These are phyloP conservation scores for Synchiropus splendidus DNA, from an alignment of 2,113 vertebrate species.

Conservation along the genomic window DNA sequence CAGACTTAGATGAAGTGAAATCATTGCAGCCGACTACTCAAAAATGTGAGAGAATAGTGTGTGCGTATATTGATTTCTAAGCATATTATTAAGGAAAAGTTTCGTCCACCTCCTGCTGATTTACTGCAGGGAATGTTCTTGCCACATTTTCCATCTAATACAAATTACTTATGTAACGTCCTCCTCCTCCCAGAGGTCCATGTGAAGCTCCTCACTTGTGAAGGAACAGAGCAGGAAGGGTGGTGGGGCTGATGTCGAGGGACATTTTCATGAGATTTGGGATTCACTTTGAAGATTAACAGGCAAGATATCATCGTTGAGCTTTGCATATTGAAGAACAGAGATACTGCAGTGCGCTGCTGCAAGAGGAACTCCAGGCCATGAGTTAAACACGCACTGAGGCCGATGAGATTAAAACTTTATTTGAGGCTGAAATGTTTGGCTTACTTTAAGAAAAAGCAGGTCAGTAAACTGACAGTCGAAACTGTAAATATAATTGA, in stretches of 20 bases:
- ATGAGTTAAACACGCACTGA: not conserved
- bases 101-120: constrained; percentile 19
- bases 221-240: constrained; percentile 2
- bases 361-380: not conserved
- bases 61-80: no score
- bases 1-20: no score
- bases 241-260: constrained; percentile 9
- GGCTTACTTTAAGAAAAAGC: no score
- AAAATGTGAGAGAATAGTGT: no score
- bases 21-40: no score
- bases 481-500: no score
- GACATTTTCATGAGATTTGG: constrained; percentile 36
- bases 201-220: constrained; percentile 9
- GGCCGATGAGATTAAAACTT: no score
- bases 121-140: constrained; percentile 24
- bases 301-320: constrained; percentile 22
- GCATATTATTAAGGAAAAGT: no score
- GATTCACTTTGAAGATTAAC: constrained; percentile 57
- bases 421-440: no score
- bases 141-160: constrained; percentile 17
- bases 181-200: constrained; percentile 10
- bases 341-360: constrained; percentile 18
- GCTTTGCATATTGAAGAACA: constrained; percentile 10
- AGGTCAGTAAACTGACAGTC: no score
- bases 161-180: constrained; percentile 28